Evolutionary conservation across 2,888 invertebrate species (phyloP).

Genomic region (Pristionchus arcanus): DNA sequence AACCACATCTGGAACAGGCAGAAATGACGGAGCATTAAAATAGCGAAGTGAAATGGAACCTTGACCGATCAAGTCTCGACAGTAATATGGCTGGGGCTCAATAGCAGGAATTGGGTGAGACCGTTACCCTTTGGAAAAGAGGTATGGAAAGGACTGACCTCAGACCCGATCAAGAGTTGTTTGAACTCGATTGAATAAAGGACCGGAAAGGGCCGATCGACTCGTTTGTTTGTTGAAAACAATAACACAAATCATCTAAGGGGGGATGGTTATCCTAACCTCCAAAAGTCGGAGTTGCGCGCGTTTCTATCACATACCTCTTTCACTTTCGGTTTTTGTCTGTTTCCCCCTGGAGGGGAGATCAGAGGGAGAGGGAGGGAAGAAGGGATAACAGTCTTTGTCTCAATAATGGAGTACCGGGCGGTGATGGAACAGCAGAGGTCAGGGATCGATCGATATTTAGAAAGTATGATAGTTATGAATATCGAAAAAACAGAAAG

Average conservation of each 20-base stretch:
- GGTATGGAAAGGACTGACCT: slow-evolving; percentile 6
- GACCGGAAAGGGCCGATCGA: not conserved
- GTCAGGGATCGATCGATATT: not conserved
- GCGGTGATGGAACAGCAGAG: not conserved
- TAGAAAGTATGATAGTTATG: not conserved
- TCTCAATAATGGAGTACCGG: slow-evolving; percentile 10
- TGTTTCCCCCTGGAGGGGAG: not conserved
- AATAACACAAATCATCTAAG: too few relatives aligned
- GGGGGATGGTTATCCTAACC: not conserved
- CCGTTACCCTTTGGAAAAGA: not conserved
- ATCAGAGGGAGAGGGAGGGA: slow-evolving; percentile 16
- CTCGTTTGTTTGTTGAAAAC: not conserved
- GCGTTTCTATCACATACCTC: not conserved
- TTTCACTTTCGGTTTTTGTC: slow-evolving; percentile 44
- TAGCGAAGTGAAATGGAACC: not conserved
- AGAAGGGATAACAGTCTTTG: not conserved
- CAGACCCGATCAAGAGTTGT: not conserved
- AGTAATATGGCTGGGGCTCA: not conserved
- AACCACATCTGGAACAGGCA: slow-evolving; percentile 8
- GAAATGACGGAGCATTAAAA: slow-evolving; percentile 8
- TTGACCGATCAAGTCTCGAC: slow-evolving; percentile 30
- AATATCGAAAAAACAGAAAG: not conserved
- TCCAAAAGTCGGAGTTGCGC: not conserved
- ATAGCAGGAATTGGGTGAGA: not conserved
- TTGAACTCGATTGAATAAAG: not conserved